Evolutionary conservation across 2,113 vertebrate genomes (phyloP), one percentile per base, ranked within the genome.

Genomic region (Romanogobio albipinnatus): DNA sequence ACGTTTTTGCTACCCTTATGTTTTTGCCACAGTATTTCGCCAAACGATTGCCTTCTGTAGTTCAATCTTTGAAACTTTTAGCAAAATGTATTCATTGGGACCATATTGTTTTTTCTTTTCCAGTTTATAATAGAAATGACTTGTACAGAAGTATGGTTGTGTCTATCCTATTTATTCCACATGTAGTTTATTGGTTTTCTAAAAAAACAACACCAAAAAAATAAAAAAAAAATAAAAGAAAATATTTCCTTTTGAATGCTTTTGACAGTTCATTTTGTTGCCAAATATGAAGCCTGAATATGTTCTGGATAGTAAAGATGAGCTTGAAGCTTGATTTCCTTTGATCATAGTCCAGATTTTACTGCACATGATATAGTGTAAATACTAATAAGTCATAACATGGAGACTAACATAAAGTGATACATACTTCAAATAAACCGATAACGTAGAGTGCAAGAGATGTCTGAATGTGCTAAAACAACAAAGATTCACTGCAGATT

Each of bases 111-210:
- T 76, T 89, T 81, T 59, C 39, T 76, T 85, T 82, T 76, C 59
- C 84, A 81, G 85, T 86, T 85, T 86, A 86, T 85, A 88, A 85
- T 88, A 90, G 89, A 88, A 80, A 87, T 94, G 92, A 94, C 94
- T 94, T 95, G 95, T 96, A 95, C 95, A 95, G 94, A 96, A 95
- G 95, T 93, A 94, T 95, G 96, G 95, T 91, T 90, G 87, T 88
- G 81, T 92, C 95, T 95, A 94, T 96, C 93, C 95, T 96, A 96
- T 97, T 97, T 97, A 96, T 97, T 97, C 95, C 94, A 96, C 96
- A 94, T 86, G 96, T 96, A 97, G 95, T 90, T 96, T 96, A 96
- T 94, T 95, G 96, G 96, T 97, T 96, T 96, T 96, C 94, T 94
- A 90, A 87, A 91, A 93, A 91, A 87, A 29, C n/a, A n/a, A n/a